Percentiles rank a stretch among this genome's conserved stretches.
These are phyloP conservation scores for Corynorhinus townsendii DNA, from an alignment of 2,113 vertebrate species.

Conservation along the genomic window DNA sequence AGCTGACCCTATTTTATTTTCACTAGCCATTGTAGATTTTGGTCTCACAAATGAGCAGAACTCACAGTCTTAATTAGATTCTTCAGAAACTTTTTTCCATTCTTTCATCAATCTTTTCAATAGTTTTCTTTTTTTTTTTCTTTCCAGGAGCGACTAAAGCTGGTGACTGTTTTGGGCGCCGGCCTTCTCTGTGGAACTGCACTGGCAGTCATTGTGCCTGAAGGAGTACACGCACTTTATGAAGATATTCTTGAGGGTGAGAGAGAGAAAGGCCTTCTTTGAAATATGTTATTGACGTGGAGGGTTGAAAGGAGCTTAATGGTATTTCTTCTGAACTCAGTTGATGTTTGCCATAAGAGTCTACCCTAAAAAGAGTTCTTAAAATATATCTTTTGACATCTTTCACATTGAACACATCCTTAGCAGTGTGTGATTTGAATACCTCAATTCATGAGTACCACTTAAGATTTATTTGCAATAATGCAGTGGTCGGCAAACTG, in stretches of 20 bases:
- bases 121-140: constrained; percentile 62
- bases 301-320: not conserved
- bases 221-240: constrained; percentile 98
- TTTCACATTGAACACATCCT: not conserved
- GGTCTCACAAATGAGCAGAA: not conserved
- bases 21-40: not conserved
- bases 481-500: not conserved
- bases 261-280: constrained; percentile 39
- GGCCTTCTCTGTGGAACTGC: constrained; percentile 98
- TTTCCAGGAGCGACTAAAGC: constrained; percentile 92
- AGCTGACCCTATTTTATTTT: constrained; percentile 18
- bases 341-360: not conserved
- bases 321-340: not conserved
- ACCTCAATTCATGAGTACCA: not conserved
- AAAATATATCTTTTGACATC: not conserved
- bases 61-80: not conserved
- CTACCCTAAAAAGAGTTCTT: not conserved
- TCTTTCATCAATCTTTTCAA: constrained; percentile 28
- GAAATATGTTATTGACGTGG: not conserved
- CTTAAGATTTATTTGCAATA: constrained; percentile 10
- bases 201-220: constrained; percentile 96
- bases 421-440: not conserved
- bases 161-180: constrained; percentile 96
- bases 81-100: not conserved
- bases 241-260: constrained; percentile 96